Evolutionary conservation across 1,140 invertebrate genomes (phyloP).

Genomic region (Trachelipus rathkii): DNA sequence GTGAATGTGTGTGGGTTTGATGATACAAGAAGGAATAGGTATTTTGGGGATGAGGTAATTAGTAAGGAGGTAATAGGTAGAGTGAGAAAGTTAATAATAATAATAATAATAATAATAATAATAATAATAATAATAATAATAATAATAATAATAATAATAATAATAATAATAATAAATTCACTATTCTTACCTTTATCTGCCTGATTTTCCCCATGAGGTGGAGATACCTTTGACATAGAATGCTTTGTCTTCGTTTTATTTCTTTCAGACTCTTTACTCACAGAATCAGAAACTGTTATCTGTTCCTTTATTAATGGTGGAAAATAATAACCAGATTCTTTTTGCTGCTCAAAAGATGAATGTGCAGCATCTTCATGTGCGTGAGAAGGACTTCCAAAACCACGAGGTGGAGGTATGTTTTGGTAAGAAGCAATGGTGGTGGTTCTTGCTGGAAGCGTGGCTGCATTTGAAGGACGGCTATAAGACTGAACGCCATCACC

Average conservation of each 20-base stretch:
- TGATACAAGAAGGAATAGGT: no score
- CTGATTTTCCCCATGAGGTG: no score
- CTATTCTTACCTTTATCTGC: no score
- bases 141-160: neutral
- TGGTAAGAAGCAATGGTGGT: slow-evolving; percentile 10
- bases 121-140: slow-evolving; percentile 7
- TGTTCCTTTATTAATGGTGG: neutral
- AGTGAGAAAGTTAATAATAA: no score
- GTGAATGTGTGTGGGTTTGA: no score
- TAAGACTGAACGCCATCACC: slow-evolving; percentile 23
- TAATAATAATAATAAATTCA: no score
- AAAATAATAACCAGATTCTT: neutral
- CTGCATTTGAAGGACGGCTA: slow-evolving; percentile 14
- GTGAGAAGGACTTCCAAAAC: neutral
- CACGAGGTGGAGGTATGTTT: neutral
- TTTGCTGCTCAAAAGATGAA: neutral
- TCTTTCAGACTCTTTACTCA: no score
- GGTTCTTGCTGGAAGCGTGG: slow-evolving; percentile 31
- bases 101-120: neutral
- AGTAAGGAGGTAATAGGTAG: no score
- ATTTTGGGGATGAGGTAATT: no score
- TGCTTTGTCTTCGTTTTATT: no score
- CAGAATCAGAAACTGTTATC: no score
- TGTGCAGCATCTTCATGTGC: neutral
- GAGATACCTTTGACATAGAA: no score